phyloP scores from a whole-genome alignment of 2,888 invertebrate genomes.

The Microplitis deprimator region DNA sequence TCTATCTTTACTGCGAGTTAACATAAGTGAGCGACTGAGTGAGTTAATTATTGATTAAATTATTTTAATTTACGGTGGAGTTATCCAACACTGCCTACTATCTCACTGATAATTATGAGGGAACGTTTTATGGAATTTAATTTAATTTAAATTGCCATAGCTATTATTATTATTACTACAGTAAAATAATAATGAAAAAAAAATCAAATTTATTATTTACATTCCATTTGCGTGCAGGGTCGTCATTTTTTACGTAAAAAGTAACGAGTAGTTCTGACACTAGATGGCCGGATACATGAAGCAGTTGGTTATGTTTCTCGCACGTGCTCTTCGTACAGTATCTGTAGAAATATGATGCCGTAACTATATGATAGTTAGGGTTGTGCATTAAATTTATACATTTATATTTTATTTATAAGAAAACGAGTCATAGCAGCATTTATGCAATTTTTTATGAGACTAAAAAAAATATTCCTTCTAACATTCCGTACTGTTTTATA shows the following conservation, averaged over 20 bases:
- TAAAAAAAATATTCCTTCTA: neutral
- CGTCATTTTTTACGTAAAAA: neutral
- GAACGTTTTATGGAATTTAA: neutral
- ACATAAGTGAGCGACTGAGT: neutral
- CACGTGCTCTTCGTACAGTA: too few species aligned
- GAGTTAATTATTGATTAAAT: neutral
- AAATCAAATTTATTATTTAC: neutral
- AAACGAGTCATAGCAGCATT: neutral
- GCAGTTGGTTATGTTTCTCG: too few species aligned
- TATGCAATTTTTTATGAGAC: neutral
- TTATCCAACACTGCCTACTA: constrained; percentile 9
- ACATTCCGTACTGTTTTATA: neutral
- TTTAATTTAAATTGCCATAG: neutral
- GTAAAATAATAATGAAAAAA: neutral
- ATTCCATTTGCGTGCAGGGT: neutral
- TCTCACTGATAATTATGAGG: neutral
- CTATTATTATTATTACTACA: neutral
- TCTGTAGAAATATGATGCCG: too few species aligned
- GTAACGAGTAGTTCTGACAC: too few species aligned
- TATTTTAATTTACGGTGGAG: neutral
- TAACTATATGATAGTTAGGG: too few species aligned
- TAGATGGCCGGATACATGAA: too few species aligned
- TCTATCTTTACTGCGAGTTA: neutral
- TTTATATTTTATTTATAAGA: neutral
- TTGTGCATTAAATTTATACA: too few species aligned